These are phyloP conservation scores for Aleadryas rufinucha DNA, from an alignment of 2,113 vertebrate genomes.

Conservation along the genomic window DNA sequence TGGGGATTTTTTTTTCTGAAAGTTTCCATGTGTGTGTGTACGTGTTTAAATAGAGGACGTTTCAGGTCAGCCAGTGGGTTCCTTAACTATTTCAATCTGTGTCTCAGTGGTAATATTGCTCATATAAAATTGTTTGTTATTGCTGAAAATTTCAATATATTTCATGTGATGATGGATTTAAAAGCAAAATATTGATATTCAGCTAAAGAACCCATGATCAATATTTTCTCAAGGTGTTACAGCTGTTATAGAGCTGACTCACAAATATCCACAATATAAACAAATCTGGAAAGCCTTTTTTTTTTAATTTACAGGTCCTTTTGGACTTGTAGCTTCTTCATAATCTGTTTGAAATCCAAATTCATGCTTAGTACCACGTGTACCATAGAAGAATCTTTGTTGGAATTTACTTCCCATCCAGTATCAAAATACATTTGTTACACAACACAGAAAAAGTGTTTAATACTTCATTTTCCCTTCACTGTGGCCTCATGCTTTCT, in stretches of 20 bases:
- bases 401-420: slow-evolving; percentile 54
- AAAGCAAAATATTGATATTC: slow-evolving; percentile 65
- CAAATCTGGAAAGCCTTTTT: slow-evolving; percentile 40
- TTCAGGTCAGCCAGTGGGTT: slow-evolving; percentile 57
- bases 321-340: slow-evolving; percentile 51
- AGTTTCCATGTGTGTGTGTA: neutral
- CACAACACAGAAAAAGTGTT: slow-evolving; percentile 15
- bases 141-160: slow-evolving; percentile 70
- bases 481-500: neutral
- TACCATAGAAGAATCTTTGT: slow-evolving; percentile 6
- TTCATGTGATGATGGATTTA: slow-evolving; percentile 72
- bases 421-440: slow-evolving; percentile 30
- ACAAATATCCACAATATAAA: slow-evolving; percentile 59
- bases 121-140: slow-evolving; percentile 63
- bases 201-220: slow-evolving; percentile 44
- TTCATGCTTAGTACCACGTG: slow-evolving; percentile 3
- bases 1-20: neutral
- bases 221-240: slow-evolving; percentile 62
- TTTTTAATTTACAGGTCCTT: slow-evolving; percentile 44
- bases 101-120: slow-evolving; percentile 61
- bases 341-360: slow-evolving; percentile 32
- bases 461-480: neutral
- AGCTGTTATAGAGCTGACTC: slow-evolving; percentile 31
- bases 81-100: slow-evolving; percentile 72
- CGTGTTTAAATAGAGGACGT: slow-evolving; percentile 45